Conservation (phyloP, 2,888 invertebrate genomes). For the Cosmia trapezina region DNA sequence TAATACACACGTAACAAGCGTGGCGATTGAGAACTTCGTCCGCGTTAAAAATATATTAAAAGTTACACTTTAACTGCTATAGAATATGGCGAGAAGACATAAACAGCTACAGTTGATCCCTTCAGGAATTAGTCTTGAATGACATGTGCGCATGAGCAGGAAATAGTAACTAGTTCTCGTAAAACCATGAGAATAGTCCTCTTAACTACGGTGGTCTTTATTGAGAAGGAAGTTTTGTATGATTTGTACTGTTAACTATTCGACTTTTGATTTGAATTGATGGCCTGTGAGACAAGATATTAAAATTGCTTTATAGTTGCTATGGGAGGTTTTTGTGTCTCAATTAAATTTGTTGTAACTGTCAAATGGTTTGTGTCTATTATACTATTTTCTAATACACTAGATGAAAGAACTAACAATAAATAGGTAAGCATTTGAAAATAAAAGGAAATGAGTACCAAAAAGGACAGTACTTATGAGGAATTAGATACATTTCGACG, state of each 20-base stretch:
- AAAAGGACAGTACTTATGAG: too few species aligned
- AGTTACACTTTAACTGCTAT: slow-evolving; percentile 57
- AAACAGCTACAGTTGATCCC: slow-evolving; percentile 55
- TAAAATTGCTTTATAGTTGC: slow-evolving; percentile 23
- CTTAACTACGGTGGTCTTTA: slow-evolving; percentile 41
- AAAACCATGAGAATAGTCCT: slow-evolving; percentile 57
- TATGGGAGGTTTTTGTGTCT: slow-evolving; percentile 6
- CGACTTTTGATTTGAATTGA: slow-evolving; percentile 15
- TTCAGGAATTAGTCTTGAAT: slow-evolving; percentile 71
- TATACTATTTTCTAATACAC: background rate
- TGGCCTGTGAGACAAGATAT: background rate
- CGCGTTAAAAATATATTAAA: slow-evolving; percentile 58
- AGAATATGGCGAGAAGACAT: slow-evolving; percentile 72
- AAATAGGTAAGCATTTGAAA: background rate
- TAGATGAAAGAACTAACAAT: background rate
- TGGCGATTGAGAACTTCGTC: slow-evolving; percentile 54
- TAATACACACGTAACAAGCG: slow-evolving; percentile 61
- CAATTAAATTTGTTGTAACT: slow-evolving; percentile 8
- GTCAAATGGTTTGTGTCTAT: background rate
- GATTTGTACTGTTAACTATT: slow-evolving; percentile 15
- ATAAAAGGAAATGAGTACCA: background rate
- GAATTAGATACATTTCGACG: too few species aligned
- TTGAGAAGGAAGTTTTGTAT: slow-evolving; percentile 5
- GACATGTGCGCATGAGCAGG: slow-evolving; percentile 70
- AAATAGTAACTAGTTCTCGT: slow-evolving; percentile 55